These are phyloP conservation scores for Ophioninae sp. DNA, from an alignment of 2,888 invertebrate genomes.

Conservation along the genomic window DNA sequence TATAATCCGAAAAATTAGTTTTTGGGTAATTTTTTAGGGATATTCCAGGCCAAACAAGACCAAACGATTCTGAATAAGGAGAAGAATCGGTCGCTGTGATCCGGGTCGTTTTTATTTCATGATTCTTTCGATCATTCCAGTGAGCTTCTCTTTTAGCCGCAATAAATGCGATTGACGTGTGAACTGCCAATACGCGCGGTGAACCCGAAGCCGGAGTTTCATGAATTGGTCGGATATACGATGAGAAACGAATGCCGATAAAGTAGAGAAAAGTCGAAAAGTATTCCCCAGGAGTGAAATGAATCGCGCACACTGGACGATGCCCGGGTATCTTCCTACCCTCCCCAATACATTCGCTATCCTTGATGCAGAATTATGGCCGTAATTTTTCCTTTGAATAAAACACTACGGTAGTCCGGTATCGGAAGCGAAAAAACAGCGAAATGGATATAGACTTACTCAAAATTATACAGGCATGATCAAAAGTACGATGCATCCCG, in stretches of 20 bases:
- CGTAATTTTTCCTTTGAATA: slow-evolving; percentile 29
- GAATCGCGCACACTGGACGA: slow-evolving; percentile 2
- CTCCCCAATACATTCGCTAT: slow-evolving; percentile 14
- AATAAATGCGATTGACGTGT: not conserved
- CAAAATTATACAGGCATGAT: too few relatives aligned
- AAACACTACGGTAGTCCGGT: not conserved
- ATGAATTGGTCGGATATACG: not conserved
- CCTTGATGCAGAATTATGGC: slow-evolving; percentile 27
- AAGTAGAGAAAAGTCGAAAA: not conserved
- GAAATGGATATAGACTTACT: too few relatives aligned
- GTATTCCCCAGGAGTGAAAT: slow-evolving; percentile 7
- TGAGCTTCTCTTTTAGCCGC: not conserved
- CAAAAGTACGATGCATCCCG: too few relatives aligned
- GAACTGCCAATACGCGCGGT: not conserved
- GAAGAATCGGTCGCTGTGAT: not conserved
- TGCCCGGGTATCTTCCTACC: slow-evolving; percentile 7
- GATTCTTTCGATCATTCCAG: not conserved
- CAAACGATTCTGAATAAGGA: not conserved
- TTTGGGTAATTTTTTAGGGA: not conserved
- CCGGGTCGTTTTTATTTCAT: not conserved
- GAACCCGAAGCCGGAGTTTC: not conserved
- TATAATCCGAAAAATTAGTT: too few relatives aligned
- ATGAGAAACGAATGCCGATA: not conserved
- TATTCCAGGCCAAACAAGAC: not conserved
- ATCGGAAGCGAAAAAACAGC: not conserved